Evolutionary conservation across 2,797 vertebrate species (phyloP).

Genomic region (Tokudaia muenninki): DNA sequence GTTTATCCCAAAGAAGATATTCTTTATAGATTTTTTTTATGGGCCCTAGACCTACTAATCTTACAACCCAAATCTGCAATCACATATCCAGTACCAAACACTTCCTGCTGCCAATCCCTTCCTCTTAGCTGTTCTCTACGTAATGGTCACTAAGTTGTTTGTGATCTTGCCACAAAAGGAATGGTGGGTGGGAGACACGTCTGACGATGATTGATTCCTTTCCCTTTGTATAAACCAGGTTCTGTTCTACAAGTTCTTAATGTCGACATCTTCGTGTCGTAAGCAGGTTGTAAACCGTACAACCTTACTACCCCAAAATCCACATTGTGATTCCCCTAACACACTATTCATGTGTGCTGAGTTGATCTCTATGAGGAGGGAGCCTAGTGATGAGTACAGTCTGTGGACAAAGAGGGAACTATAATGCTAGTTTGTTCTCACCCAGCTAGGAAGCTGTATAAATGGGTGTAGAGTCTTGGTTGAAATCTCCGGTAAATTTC

Average conservation of each 20-base stretch:
- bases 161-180: not conserved
- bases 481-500: not conserved
- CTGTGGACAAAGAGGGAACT: not conserved
- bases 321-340: not conserved
- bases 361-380: not conserved
- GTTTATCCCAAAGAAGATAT: not conserved
- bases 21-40: constrained; percentile 16
- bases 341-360: not conserved
- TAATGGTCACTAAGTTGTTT: not conserved
- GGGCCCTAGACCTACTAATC: not conserved
- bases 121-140: not conserved
- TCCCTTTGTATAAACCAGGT: not conserved
- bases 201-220: not conserved
- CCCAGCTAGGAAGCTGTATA: not conserved
- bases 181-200: not conserved
- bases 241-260: not conserved
- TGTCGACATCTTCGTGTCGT: not conserved
- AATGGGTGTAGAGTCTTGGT: not conserved
- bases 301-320: not conserved
- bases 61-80: not conserved
- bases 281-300: not conserved
- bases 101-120: not conserved
- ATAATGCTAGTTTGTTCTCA: not conserved
- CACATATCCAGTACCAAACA: not conserved
- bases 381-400: not conserved